Evolutionary conservation across 2,888 invertebrate species (phyloP).

Genomic region (Tenodera sinensis): DNA sequence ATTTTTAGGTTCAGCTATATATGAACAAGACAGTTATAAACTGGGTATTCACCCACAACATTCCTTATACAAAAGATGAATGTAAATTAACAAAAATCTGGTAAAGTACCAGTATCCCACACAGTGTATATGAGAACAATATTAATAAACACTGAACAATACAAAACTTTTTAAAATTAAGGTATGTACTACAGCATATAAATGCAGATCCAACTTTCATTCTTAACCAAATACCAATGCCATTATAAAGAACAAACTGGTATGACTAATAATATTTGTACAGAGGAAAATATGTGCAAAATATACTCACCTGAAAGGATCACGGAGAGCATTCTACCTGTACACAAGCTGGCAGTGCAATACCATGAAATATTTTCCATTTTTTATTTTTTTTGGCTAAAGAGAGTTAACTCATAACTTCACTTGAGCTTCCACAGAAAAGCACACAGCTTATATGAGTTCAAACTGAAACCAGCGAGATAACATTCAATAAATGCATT

Average conservation of each 20-base stretch:
- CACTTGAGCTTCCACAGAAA: neutral
- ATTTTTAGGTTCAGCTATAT: too few species aligned
- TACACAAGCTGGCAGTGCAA: conserved; percentile 31
- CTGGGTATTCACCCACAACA: too few species aligned
- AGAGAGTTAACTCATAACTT: neutral
- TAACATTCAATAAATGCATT: neutral
- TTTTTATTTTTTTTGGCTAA: neutral
- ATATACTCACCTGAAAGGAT: neutral
- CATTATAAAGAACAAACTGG: too few species aligned
- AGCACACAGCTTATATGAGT: neutral
- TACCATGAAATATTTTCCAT: conserved; percentile 30
- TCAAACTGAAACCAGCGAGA: neutral
- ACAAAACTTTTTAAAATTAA: too few species aligned
- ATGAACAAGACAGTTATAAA: too few species aligned
- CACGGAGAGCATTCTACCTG: neutral
- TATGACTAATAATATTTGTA: neutral
- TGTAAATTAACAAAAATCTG: too few species aligned
- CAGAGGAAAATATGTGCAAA: neutral
- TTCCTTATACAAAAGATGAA: too few species aligned
- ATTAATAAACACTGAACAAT: too few species aligned
- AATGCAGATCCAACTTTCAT: too few species aligned
- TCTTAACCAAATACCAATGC: neutral
- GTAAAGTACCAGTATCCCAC: too few species aligned
- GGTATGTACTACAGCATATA: too few species aligned
- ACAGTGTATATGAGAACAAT: too few species aligned